Conservation (phyloP, 1,140 invertebrate species). For the Ephestia elutella region DNA sequence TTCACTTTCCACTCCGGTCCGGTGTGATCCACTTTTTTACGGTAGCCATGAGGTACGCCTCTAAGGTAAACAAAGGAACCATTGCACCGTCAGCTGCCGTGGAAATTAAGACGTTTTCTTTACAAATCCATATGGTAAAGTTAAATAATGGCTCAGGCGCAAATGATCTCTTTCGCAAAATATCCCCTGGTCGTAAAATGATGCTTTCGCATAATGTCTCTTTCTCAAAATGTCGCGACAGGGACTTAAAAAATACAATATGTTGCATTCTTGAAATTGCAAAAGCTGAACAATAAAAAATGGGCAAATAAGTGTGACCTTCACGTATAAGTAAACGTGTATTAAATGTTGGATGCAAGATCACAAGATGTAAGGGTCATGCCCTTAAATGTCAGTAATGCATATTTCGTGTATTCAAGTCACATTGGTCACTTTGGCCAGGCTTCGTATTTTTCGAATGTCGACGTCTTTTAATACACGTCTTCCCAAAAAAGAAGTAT, state of each 20-base stretch:
- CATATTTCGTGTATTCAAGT: background rate
- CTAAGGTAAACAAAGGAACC: constrained; percentile 50
- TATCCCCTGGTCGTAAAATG: no score
- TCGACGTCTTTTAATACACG: no score
- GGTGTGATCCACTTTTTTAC: constrained; percentile 62
- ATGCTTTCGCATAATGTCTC: no score
- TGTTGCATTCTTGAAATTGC: no score
- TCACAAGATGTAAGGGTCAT: background rate
- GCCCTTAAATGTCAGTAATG: background rate
- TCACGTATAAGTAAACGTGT: background rate
- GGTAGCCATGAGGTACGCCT: constrained; percentile 30
- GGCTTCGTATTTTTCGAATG: no score
- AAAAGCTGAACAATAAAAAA: background rate
- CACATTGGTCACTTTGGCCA: background rate
- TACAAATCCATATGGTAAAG: background rate
- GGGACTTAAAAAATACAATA: no score
- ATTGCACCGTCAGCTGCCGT: constrained; percentile 19
- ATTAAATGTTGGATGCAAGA: background rate
- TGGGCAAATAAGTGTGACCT: background rate
- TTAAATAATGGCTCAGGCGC: no score
- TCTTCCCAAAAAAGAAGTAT: no score
- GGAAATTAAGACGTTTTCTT: background rate
- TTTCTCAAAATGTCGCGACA: no score
- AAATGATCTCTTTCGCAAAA: no score
- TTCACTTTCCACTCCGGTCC: constrained; percentile 67